Evolutionary conservation across 1,140 invertebrate genomes (phyloP).

Genomic region (Paramacrobiotus metropolitanus): DNA sequence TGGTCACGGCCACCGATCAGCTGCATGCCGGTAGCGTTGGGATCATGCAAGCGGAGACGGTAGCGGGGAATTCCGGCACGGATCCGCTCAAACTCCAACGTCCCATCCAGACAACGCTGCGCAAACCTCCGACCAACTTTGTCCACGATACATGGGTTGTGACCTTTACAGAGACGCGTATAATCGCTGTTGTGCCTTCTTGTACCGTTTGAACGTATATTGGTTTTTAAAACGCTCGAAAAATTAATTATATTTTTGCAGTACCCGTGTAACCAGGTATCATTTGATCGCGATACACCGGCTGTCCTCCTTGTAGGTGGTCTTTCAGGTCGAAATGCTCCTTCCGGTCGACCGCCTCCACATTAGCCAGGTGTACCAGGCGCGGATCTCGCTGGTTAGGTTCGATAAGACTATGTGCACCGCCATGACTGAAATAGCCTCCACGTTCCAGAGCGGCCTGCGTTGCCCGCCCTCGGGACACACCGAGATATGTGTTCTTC

Average conservation of each 20-base stretch:
- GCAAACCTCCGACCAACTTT: not conserved
- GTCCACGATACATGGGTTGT: not conserved
- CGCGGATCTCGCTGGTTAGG: not conserved
- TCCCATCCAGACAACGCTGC: not conserved
- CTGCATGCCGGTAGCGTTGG: not conserved
- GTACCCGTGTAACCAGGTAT: not conserved
- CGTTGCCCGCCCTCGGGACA: not conserved
- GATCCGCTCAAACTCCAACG: not conserved
- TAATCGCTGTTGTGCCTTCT: not conserved
- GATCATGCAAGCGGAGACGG: not conserved
- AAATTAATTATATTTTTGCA: too few relatives aligned
- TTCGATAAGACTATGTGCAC: not conserved
- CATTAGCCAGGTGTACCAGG: not conserved
- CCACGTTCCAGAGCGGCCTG: not conserved
- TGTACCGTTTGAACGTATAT: not conserved
- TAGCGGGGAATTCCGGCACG: not conserved
- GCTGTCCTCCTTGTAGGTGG: not conserved
- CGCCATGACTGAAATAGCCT: not conserved
- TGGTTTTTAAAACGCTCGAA: not conserved
- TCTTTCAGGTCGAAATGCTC: not conserved
- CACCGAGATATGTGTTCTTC: not conserved
- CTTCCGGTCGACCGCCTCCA: not conserved
- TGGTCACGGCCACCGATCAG: not conserved
- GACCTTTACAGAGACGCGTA: not conserved
- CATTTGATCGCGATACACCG: not conserved